Evolutionary conservation across 2,113 vertebrate genomes (phyloP), one percentile per base, ranked within the genome.

Genomic region (Trogon melanurus): DNA sequence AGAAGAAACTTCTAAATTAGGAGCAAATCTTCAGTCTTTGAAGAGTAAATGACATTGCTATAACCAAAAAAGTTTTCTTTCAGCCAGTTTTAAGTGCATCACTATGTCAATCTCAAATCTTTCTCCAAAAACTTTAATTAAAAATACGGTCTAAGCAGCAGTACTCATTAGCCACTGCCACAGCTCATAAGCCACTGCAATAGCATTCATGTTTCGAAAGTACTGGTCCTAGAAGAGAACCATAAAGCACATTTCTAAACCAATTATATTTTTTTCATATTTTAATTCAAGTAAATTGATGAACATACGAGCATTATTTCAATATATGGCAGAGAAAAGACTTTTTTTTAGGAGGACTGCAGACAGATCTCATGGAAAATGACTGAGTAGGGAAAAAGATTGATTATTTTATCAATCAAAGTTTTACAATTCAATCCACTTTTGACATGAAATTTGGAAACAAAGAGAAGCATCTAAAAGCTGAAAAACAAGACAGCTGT

Each of bases 271-370:
- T 57, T 70, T 60, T 82, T 57, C 6, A 38, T 18, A 32, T 53
- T 91, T 78, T 79, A 91, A 89, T 70, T 74, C 57, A 79, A 72
- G 11, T 17, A 91, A 76, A 47, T 73, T 51, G 51, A 79, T 30
- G n/a, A 92, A 73, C 17, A 27, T 29, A 47, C 4, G 7, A 54
- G 18, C 18, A 38, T 44, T 6, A 54, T 45, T 86, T 72, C 45
- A 81, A 79, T 13, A 38, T 9, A 67, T 0, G 10, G 30, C 41
- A 25, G 2, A 60, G 9, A 36, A 72, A 79, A 26, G 3, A 21
- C 6, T 11, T 10, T 0, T 1, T 1, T 34, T 36, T 44, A n/a
- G 13, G 50, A 48, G 44, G 25, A 66, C n/a, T 4, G 0, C 12
- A 69, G 50, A 73, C 21, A 66, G 25, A 79, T 56, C 74, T 48